These are phyloP conservation scores for Cygnus atratus DNA, from an alignment of 2,113 vertebrate genomes.

Conservation along the genomic window DNA sequence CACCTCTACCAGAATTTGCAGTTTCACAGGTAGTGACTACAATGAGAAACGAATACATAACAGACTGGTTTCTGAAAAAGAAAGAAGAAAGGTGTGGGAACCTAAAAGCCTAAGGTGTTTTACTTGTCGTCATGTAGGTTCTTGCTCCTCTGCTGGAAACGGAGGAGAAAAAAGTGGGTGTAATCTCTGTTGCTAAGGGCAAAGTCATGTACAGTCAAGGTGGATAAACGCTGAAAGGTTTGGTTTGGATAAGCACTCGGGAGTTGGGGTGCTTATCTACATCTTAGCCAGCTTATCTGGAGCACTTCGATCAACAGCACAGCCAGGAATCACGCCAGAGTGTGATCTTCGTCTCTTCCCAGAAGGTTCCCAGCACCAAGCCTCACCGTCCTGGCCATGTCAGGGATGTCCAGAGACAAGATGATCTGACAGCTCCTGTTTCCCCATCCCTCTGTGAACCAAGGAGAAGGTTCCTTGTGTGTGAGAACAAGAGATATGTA, in stretches of 20 bases:
- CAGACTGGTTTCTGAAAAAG: conserved; percentile 2
- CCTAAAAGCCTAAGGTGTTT: conserved; percentile 54
- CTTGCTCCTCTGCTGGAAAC: conserved; percentile 40
- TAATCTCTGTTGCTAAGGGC: conserved; percentile 50
- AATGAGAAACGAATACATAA: conserved; percentile 1
- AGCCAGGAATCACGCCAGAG: neutral
- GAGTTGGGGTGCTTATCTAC: conserved; percentile 14
- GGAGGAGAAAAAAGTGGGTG: conserved; percentile 45
- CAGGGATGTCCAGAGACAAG: neutral
- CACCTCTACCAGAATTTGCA: neutral
- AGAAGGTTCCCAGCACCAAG: neutral
- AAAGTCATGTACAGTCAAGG: conserved; percentile 57
- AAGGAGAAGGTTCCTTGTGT: neutral
- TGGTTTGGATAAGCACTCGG: conserved; percentile 35
- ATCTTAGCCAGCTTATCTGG: conserved; percentile 39
- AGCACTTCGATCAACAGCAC: conserved; percentile 40
- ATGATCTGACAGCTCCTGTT: neutral
- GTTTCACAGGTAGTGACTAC: neutral
- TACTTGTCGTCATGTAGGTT: conserved; percentile 53
- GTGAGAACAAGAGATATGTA: neutral
- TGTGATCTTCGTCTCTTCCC: neutral
- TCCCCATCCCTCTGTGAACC: neutral
- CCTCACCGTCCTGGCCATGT: neutral
- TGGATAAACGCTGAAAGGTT: conserved; percentile 55
- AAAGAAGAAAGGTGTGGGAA: conserved; percentile 48